Base-by-base conservation (phyloP, 2,113 vertebrate genomes). In the Psilopogon haemacephalus region DNA sequence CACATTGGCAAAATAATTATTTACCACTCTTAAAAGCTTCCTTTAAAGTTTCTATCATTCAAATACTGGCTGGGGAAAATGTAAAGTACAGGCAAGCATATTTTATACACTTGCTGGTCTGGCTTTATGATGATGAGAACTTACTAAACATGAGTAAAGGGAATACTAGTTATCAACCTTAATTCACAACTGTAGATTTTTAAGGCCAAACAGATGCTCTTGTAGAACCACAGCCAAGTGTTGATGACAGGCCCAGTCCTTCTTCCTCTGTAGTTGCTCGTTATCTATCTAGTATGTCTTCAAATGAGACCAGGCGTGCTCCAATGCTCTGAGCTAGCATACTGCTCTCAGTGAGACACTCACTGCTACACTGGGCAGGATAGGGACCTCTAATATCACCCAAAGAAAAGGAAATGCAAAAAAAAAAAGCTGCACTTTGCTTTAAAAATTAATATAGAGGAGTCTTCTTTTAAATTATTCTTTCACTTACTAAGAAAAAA, bases 1-100 rank as follows among this genome's bases (percentile, higher is more conserved):
- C 86, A 16, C 38, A 54, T 71, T 55, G 85, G 64, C 64, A 91
- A 96, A 96, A 95, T 90, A 92, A 94, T 96, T 93, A 94, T 95
- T 96, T 96, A 95, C 94, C 88, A 83, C 59, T 77, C 80, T 94
- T 96, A 95, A 97, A 96, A 97, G 84, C 86, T 89, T 93, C 65
- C 72, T 96, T 95, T 86, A 69, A 69, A 89, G 81, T 46, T 70
- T 67, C 70, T 86, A 62, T 78, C 83, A 91, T 83, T 94, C 86
- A 95, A 84, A 85, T 76, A 84, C 81, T 89, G 88, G 71, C 85
- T 88, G 85, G 65, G 76, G 90, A 86, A 94, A 94, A 94, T 56
- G 54, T 52, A 80, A 93, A 93, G 86, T 83, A 69, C 21, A 63
- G 77, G 81, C 42, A 79, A 88, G 70, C 73, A 63, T 92, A 86